phyloP scores from a whole-genome alignment of 2,888 invertebrate genomes.

The Ichneumoninae sp. region DNA sequence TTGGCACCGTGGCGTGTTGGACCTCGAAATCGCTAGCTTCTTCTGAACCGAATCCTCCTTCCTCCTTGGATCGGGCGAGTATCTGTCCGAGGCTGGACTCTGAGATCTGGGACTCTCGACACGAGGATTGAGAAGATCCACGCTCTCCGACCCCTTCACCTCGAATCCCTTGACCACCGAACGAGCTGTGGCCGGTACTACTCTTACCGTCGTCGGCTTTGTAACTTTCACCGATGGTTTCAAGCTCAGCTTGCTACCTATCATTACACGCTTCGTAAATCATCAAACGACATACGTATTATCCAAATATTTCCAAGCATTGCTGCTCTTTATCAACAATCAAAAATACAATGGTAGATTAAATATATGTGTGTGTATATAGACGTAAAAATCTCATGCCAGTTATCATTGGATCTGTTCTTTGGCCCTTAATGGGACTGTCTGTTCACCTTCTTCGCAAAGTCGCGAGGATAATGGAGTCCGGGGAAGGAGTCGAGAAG shows the following conservation, averaged over 20 bases:
- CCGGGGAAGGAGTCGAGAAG: constrained; percentile 88
- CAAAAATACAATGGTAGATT: constrained; percentile 15
- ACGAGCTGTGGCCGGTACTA: constrained; percentile 78
- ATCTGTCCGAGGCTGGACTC: constrained; percentile 78
- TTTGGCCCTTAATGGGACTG: not conserved
- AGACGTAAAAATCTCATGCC: not conserved
- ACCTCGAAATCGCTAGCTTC: constrained; percentile 73
- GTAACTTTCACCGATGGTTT: constrained; percentile 74
- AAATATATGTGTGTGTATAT: not conserved
- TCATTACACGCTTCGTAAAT: constrained; percentile 64
- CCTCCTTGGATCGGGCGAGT: constrained; percentile 77
- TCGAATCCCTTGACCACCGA: constrained; percentile 80
- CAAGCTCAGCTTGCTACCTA: constrained; percentile 85
- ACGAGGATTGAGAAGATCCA: constrained; percentile 73
- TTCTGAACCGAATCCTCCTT: constrained; percentile 82
- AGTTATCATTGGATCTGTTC: not conserved
- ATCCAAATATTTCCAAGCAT: constrained; percentile 4
- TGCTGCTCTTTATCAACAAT: constrained; percentile 20
- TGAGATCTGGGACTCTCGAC: constrained; percentile 77
- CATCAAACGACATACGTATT: constrained; percentile 25
- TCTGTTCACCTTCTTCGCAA: constrained; percentile 72
- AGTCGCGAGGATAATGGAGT: constrained; percentile 85
- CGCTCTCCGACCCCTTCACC: constrained; percentile 74
- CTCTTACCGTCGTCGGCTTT: constrained; percentile 77
- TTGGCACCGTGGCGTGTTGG: constrained; percentile 88